A percentile compares a stretch with the other conserved stretches of the same genome.
These are phyloP conservation scores for Lepidurus arcticus DNA, from an alignment of 1,140 invertebrate genomes.

Conservation along the genomic window DNA sequence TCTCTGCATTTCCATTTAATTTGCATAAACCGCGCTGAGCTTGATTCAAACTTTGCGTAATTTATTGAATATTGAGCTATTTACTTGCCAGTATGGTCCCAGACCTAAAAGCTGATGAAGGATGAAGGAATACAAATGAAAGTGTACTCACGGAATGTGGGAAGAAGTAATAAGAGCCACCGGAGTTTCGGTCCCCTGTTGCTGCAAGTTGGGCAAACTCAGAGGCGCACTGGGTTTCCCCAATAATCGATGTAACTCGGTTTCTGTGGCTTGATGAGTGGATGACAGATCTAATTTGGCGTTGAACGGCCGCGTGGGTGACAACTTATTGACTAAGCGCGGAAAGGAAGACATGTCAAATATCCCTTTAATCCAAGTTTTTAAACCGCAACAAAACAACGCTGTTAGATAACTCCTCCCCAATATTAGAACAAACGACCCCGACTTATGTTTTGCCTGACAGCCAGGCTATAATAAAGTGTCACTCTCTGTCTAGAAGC, in stretches of 20 bases:
- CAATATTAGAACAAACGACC: background rate
- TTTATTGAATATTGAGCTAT: no score
- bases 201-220: conserved; percentile 14
- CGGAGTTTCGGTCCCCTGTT: conserved; percentile 6
- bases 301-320: conserved; percentile 16
- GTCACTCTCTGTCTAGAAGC: background rate
- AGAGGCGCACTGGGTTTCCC: conserved; percentile 9
- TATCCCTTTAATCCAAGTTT: background rate
- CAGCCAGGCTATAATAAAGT: background rate
- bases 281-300: conserved; percentile 15
- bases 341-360: background rate
- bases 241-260: conserved; percentile 15
- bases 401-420: no score
- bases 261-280: background rate
- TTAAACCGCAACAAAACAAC: no score
- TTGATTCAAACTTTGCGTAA: no score
- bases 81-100: no score
- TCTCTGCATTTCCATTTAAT: no score
- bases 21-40: no score
- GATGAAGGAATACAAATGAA: background rate
- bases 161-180: background rate
- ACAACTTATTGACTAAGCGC: conserved; percentile 5
- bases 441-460: background rate
- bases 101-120: background rate
- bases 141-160: background rate